Conservation (phyloP, 2,888 invertebrate genomes). For the Bibio marci region DNA sequence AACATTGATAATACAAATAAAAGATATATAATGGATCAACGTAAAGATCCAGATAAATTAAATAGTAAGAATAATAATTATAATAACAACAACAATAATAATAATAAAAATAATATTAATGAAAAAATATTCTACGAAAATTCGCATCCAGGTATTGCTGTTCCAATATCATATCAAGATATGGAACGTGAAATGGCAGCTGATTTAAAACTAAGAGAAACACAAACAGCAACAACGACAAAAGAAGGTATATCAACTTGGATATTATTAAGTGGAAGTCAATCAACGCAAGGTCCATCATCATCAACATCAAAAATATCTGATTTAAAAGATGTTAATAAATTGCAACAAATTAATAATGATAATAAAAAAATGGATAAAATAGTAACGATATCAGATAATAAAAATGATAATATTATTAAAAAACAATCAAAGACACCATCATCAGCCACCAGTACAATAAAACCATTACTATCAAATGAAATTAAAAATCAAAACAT, state of each 20-base stretch:
- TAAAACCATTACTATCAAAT: too few species aligned
- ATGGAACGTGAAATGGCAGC: conserved; percentile 32
- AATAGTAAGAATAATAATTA: not conserved
- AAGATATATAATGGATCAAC: not conserved
- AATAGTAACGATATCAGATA: not conserved
- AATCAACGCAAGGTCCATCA: conserved; percentile 17
- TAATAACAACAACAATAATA: not conserved
- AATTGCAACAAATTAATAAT: not conserved
- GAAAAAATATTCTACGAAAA: conserved; percentile 23
- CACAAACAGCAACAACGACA: conserved; percentile 33
- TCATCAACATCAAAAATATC: conserved; percentile 12
- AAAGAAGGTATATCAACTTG: conserved; percentile 58
- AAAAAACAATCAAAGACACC: not conserved
- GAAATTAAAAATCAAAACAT: too few species aligned
- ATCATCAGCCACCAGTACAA: too few species aligned
- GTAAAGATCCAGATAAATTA: not conserved
- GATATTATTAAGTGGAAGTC: conserved; percentile 46
- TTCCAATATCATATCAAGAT: conserved; percentile 45
- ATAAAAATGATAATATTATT: not conserved
- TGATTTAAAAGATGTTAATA: not conserved
- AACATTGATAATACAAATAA: too few species aligned
- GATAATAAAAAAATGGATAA: conserved; percentile 11
- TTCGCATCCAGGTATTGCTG: conserved; percentile 47
- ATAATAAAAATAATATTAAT: not conserved
- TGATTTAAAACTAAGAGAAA: conserved; percentile 16